Percentiles rank a stretch among this genome's conserved stretches.
Conservation (phyloP, 2,797 vertebrate species). For the Nothura maculosa region DNA sequence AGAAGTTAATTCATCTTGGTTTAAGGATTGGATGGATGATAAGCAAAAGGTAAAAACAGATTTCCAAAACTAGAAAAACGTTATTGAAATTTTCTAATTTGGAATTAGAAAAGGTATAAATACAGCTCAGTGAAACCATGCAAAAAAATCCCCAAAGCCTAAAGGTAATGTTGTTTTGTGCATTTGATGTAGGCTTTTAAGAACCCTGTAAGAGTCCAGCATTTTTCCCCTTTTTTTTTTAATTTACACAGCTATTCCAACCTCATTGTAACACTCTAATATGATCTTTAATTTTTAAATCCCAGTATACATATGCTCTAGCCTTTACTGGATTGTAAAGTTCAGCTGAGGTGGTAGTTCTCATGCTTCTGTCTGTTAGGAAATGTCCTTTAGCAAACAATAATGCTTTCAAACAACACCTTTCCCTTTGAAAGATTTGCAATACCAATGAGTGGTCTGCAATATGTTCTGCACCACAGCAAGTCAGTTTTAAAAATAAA, state of each 20-base stretch:
- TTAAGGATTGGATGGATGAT: background rate
- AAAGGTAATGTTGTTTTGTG: background rate
- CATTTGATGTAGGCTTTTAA: background rate
- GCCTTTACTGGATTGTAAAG: background rate
- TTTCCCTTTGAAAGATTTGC: conserved; percentile 59
- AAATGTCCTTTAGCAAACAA: conserved; percentile 43
- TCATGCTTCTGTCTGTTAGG: background rate
- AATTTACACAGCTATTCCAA: conserved; percentile 4
- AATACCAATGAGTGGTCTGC: background rate
- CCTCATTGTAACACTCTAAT: background rate
- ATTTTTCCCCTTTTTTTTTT: background rate
- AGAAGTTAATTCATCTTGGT: background rate
- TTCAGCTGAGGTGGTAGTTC: background rate
- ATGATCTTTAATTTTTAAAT: background rate
- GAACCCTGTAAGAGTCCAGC: background rate
- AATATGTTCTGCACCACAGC: conserved; percentile 1
- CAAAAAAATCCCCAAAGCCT: background rate
- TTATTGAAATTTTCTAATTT: background rate
- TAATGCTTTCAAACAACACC: background rate
- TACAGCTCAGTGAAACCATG: background rate
- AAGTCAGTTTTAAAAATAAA: conserved; percentile 44
- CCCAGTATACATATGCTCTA: background rate
- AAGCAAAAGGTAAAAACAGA: background rate
- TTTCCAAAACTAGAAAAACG: background rate
- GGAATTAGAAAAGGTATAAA: background rate